These are phyloP conservation scores for Aricia agestis DNA, from an alignment of 1,140 invertebrate species.

Conservation along the genomic window DNA sequence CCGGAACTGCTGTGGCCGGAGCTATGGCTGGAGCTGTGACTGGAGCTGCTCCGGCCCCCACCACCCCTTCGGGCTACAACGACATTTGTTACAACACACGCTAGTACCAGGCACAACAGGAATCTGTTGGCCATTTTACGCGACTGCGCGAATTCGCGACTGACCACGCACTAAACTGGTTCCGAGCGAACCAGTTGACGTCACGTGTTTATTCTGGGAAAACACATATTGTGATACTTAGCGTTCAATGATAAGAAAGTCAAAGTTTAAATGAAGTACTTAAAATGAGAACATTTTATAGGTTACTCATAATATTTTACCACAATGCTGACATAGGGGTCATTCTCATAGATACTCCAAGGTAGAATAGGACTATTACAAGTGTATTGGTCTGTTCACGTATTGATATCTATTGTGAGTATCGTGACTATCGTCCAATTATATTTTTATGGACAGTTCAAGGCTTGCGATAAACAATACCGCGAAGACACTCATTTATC, in stretches of 20 bases:
- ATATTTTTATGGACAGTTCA: slow-evolving; percentile 1
- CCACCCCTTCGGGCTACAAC: slow-evolving; percentile 30
- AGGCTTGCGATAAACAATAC: not conserved
- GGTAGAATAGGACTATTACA: too few relatives aligned
- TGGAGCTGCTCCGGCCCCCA: slow-evolving; percentile 13
- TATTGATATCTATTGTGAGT: not conserved
- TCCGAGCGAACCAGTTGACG: slow-evolving; percentile 18
- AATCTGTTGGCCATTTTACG: slow-evolving; percentile 38
- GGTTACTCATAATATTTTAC: not conserved
- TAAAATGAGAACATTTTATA: not conserved
- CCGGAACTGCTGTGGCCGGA: slow-evolving; percentile 29
- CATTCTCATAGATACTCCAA: too few relatives aligned
- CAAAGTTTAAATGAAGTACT: not conserved
- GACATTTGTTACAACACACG: slow-evolving; percentile 28
- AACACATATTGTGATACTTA: slow-evolving; percentile 13
- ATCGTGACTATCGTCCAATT: not conserved
- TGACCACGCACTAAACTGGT: slow-evolving; percentile 21
- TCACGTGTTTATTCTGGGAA: slow-evolving; percentile 31
- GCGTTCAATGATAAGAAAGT: not conserved
- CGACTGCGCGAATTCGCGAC: slow-evolving; percentile 21
- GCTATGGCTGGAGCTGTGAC: slow-evolving; percentile 25
- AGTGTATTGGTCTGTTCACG: not conserved
- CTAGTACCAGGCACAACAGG: slow-evolving; percentile 39
- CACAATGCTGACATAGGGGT: too few relatives aligned
- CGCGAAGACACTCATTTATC: not conserved